Evolutionary conservation across 2,113 vertebrate genomes (phyloP).

Genomic region (Anolis carolinensis): DNA sequence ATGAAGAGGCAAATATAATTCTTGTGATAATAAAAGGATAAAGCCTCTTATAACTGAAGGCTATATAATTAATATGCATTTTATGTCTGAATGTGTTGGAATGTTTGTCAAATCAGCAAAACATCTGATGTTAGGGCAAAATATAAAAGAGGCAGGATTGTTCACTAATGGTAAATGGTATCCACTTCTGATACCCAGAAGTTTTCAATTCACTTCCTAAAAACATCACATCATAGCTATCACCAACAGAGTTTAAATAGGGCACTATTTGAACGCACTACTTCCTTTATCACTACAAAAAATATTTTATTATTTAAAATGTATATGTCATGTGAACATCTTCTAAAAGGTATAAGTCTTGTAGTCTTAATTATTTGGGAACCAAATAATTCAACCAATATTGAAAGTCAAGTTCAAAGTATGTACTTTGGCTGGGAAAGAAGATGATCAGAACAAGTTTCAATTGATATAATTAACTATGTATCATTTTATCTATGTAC

Average conservation of each 20-base stretch:
- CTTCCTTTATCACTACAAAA: not conserved
- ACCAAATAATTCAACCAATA: not conserved
- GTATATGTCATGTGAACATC: not conserved
- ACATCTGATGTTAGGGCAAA: not conserved
- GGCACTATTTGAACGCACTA: not conserved
- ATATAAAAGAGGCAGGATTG: not conserved
- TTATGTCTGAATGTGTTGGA: not conserved
- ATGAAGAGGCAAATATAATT: constrained; percentile 37
- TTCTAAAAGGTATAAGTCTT: not conserved
- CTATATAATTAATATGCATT: not conserved
- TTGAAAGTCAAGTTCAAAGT: not conserved
- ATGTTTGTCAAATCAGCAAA: not conserved
- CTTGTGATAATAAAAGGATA: not conserved
- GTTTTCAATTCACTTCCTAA: not conserved
- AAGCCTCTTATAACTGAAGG: not conserved
- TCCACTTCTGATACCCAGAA: not conserved
- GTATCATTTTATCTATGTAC: not conserved
- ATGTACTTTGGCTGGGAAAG: not conserved
- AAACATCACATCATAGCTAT: not conserved
- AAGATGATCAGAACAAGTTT: not conserved
- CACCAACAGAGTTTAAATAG: not conserved
- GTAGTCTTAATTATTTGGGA: not conserved
- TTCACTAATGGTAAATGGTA: not conserved
- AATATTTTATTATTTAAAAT: not conserved
- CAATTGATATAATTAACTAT: not conserved